A percentile compares a stretch with the other conserved stretches of the same genome.
These are phyloP conservation scores for Quadroppia sp. DNA, from an alignment of 2,888 invertebrate genomes.

Conservation along the genomic window DNA sequence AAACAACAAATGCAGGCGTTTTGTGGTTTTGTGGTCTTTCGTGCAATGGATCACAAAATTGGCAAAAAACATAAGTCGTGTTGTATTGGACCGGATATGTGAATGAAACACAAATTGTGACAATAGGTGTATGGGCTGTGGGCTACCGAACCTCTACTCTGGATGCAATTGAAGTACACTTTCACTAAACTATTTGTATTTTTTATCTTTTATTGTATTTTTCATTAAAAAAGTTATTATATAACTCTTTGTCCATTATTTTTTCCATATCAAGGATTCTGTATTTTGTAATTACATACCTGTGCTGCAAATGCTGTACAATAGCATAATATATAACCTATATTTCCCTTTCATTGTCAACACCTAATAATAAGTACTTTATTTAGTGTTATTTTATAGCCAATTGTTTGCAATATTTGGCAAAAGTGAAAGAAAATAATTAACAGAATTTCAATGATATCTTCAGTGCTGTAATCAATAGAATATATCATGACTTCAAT, in stretches of 20 bases:
- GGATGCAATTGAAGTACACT: background rate
- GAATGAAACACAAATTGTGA: background rate
- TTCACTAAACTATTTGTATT: background rate
- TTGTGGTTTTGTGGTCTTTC: conserved; percentile 1
- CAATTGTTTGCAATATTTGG: background rate
- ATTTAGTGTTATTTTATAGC: background rate
- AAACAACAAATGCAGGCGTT: background rate
- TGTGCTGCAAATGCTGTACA: background rate
- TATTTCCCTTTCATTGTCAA: conserved; percentile 18
- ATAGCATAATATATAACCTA: background rate
- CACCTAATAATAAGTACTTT: background rate
- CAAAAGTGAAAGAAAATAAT: background rate
- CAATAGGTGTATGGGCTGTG: background rate
- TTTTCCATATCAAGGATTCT: conserved; percentile 21
- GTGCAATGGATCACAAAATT: conserved; percentile 25
- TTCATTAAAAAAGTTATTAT: background rate
- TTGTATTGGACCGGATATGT: conserved; percentile 25
- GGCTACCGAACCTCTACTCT: background rate
- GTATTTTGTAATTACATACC: background rate
- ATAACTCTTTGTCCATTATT: conserved; percentile 21
- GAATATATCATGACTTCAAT: too few species aligned
- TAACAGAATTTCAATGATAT: background rate
- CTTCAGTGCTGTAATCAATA: too few species aligned
- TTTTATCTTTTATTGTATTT: background rate
- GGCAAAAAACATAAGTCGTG: conserved; percentile 20